These are phyloP conservation scores for Scaeva pyrastri DNA, from an alignment of 2,888 invertebrate genomes.

Conservation along the genomic window DNA sequence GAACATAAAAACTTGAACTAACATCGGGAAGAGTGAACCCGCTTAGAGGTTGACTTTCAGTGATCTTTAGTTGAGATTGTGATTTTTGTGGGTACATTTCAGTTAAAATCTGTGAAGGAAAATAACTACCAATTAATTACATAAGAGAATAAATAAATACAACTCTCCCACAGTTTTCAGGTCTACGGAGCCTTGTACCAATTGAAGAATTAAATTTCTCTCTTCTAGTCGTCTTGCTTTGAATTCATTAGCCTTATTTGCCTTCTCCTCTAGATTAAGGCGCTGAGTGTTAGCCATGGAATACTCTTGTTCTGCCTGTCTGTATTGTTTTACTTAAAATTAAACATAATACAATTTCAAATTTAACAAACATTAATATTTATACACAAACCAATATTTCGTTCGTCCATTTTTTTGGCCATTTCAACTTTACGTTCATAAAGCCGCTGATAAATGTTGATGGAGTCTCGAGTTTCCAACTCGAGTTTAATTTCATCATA, in stretches of 20 bases:
- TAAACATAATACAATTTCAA: neutral
- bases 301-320: conserved; percentile 37
- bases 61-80: neutral
- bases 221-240: conserved; percentile 2
- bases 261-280: neutral
- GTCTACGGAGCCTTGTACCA: conserved; percentile 44
- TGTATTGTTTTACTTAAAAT: conserved; percentile 46
- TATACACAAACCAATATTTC: conserved; percentile 45
- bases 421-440: conserved; percentile 46
- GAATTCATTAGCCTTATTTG: neutral
- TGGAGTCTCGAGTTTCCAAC: conserved; percentile 46
- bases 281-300: conserved; percentile 6
- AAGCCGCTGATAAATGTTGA: conserved; percentile 33
- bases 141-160: neutral
- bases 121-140: neutral
- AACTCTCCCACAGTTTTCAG: conserved; percentile 22
- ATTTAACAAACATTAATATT: neutral
- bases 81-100: neutral
- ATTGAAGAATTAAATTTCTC: conserved; percentile 18
- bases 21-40: neutral
- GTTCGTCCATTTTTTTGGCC: conserved; percentile 59
- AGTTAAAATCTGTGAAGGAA: conserved; percentile 4
- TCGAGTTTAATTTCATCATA: conserved; percentile 56
- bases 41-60: neutral
- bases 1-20: conserved; percentile 2